These are phyloP conservation scores for Sebastes ruberrimus DNA, from an alignment of 2,797 vertebrate species.

Conservation along the genomic window DNA sequence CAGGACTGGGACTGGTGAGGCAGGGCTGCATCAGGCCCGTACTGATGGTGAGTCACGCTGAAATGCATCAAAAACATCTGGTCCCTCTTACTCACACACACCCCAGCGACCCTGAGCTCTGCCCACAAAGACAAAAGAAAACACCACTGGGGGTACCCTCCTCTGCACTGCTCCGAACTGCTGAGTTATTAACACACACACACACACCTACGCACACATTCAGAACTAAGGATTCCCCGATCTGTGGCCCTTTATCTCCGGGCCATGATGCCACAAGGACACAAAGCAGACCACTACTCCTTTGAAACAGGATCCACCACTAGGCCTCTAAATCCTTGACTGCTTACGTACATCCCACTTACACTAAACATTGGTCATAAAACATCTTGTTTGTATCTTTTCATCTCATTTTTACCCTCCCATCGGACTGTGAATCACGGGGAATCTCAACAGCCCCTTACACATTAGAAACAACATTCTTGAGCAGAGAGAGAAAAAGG, in stretches of 20 bases:
- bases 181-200: slow-evolving; percentile 32
- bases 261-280: slow-evolving; percentile 47
- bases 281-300: slow-evolving; percentile 62
- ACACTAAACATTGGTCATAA: slow-evolving; percentile 65
- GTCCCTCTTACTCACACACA: slow-evolving; percentile 59
- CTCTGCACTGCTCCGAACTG: slow-evolving; percentile 40
- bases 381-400: slow-evolving; percentile 65
- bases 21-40: slow-evolving; percentile 19
- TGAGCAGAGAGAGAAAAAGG: slow-evolving; percentile 23
- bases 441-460: slow-evolving; percentile 48
- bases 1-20: slow-evolving; percentile 16
- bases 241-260: slow-evolving; percentile 41
- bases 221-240: slow-evolving; percentile 20
- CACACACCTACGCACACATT: not conserved
- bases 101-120: slow-evolving; percentile 34
- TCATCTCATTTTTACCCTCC: slow-evolving; percentile 47
- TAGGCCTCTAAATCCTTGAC: slow-evolving; percentile 51
- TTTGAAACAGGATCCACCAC: slow-evolving; percentile 73
- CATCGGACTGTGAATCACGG: slow-evolving; percentile 41
- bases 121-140: slow-evolving; percentile 51
- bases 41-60: slow-evolving; percentile 55
- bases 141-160: slow-evolving; percentile 52
- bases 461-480: slow-evolving; percentile 50
- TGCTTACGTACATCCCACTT: slow-evolving; percentile 55
- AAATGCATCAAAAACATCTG: slow-evolving; percentile 75